Evolutionary conservation across 2,113 vertebrate species (phyloP), one percentile per base, ranked within the genome.

Genomic region (Poeciliopsis retropinna): DNA sequence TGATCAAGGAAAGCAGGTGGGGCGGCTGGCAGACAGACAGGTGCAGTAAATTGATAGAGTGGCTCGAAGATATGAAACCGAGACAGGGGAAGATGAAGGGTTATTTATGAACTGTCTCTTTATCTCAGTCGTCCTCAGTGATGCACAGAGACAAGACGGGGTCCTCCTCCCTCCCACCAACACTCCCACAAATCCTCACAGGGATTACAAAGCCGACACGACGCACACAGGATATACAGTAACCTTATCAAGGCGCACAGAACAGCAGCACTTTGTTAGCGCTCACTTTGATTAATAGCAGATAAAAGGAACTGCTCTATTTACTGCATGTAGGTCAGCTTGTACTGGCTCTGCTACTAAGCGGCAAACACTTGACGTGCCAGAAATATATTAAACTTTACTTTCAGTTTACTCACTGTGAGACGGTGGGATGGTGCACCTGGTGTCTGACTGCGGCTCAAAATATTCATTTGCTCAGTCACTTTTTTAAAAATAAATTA

Each of bases 221-320:
- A 82, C 73, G 61, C 83, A 70, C 65, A 65, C 68, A 72, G 67
- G 32, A 44, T 71, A 78, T 67, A 68, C 89, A 80, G 86, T 81
- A 89, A 87, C 83, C 60, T 80, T 81, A 70, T 89, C 84, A 82
- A 86, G 87, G 79, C 77, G 62, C 63, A 39, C 30, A 39, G 83
- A 87, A 92, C 85, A 73, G 83, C 78, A 79, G 80, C 72, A 83
- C 88, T 90, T 93, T 92, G 88, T 92, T 88, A 60, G 63, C 27
- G 27, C 87, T 91, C 88, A 69, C 83, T 79, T 68, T 94, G 93
- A 94, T 92, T 92, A 94, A 94, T 92, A 73, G 82, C 89, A 37
- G 65, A 73, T 82, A 70, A 81, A 76, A 79, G 54, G 79, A 88
- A 86, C 80, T 25, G 81, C 87, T 92, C 90, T 83, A 87, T 83